Percentiles rank a stretch among this genome's conserved stretches.
phyloP scores from a whole-genome alignment of 1,140 invertebrate genomes.

The Platorchestia sp. region DNA sequence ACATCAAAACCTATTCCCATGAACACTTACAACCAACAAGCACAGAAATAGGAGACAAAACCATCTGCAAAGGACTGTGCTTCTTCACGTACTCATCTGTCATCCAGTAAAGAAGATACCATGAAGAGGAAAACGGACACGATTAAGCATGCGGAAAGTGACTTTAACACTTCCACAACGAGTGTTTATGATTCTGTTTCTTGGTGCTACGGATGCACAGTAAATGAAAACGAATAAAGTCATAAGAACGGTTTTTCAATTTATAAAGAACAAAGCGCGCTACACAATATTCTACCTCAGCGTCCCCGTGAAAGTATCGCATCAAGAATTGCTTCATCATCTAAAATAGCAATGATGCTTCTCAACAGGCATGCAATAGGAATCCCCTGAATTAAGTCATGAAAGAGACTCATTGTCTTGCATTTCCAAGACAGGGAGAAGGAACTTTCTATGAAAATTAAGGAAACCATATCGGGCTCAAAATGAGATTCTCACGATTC shows the following conservation, averaged over 20 bases:
- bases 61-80: not conserved
- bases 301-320: not conserved
- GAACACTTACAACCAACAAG: not conserved
- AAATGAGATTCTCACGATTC: too few relatives aligned
- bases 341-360: not conserved
- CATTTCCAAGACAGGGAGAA: not conserved
- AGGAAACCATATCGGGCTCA: too few relatives aligned
- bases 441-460: not conserved
- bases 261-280: not conserved
- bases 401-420: not conserved
- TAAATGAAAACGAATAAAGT: not conserved
- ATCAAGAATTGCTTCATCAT: not conserved
- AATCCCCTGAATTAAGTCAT: not conserved
- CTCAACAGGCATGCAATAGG: not conserved
- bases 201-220: not conserved
- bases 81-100: not conserved
- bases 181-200: not conserved
- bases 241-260: not conserved
- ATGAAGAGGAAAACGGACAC: not conserved
- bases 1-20: not conserved
- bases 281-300: not conserved
- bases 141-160: not conserved
- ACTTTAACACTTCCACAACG: not conserved
- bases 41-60: not conserved
- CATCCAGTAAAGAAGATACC: not conserved